Evolutionary conservation across 2,113 vertebrate genomes (phyloP).

Genomic region (Tupaia tana): DNA sequence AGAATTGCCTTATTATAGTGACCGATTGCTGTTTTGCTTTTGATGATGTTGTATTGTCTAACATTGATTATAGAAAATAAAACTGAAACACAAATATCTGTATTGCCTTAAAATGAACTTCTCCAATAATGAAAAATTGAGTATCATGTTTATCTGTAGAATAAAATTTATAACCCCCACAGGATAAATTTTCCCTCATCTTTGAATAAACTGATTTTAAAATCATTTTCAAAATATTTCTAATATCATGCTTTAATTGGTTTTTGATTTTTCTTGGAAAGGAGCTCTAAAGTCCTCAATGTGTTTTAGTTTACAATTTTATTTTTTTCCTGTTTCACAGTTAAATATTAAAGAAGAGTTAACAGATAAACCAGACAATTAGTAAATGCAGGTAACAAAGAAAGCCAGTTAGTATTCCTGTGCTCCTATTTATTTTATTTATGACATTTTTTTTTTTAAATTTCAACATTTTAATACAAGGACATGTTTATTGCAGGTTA

Average conservation of each 20-base stretch:
- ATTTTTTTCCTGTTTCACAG: constrained; percentile 38
- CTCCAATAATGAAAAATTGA: not conserved
- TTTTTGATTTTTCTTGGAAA: constrained; percentile 5
- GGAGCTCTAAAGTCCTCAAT: not conserved
- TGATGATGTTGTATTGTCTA: not conserved
- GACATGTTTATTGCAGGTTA: constrained; percentile 88
- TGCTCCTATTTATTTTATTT: constrained; percentile 4
- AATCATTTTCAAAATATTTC: constrained; percentile 16
- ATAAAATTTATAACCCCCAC: not conserved
- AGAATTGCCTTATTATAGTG: constrained; percentile 90
- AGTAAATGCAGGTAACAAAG: constrained; percentile 89
- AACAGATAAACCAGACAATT: constrained; percentile 33
- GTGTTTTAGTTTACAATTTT: not conserved
- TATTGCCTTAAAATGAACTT: constrained; percentile 39
- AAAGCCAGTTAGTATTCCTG: constrained; percentile 85
- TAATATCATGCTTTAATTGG: not conserved
- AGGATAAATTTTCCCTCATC: not conserved
- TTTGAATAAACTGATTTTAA: not conserved
- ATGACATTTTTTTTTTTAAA: not conserved
- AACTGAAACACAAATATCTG: not conserved
- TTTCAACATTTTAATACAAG: not conserved
- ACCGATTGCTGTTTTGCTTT: constrained; percentile 79
- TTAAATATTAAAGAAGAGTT: constrained; percentile 55
- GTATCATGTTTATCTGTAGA: not conserved
- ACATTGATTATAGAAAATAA: not conserved